These are phyloP conservation scores for Ditula angustiorana DNA, from an alignment of 2,888 invertebrate genomes.

Conservation along the genomic window DNA sequence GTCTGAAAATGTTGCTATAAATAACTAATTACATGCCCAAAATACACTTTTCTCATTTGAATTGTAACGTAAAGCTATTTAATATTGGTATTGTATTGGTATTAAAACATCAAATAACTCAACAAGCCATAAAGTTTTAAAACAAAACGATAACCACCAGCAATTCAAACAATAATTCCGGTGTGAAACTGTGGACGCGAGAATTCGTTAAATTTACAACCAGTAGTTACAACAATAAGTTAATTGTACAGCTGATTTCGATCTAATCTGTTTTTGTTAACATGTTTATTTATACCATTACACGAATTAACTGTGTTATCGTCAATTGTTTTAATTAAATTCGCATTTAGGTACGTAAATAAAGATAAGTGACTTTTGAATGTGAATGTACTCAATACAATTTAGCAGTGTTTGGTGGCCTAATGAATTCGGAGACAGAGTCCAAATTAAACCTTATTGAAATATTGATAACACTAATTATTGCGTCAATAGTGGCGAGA, in stretches of 20 bases:
- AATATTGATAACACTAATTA: no score
- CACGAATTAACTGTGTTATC: not conserved
- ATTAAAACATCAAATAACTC: not conserved
- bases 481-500: no score
- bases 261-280: conserved; percentile 15
- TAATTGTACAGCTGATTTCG: conserved; percentile 12
- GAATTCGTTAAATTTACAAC: conserved; percentile 17
- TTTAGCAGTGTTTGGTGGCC: not conserved
- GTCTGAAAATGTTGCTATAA: no score
- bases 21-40: no score
- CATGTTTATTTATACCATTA: conserved; percentile 10
- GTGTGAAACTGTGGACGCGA: conserved; percentile 7
- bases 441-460: no score
- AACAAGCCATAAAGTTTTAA: not conserved
- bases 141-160: not conserved
- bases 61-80: no score
- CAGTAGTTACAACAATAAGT: conserved; percentile 8
- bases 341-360: not conserved
- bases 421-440: no score
- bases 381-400: no score
- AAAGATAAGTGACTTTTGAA: not conserved
- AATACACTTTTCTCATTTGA: no score
- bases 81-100: no score
- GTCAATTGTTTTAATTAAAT: not conserved
- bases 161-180: conserved; percentile 5